A percentile compares a stretch with the other conserved stretches of the same genome.
Conservation (phyloP, 2,797 vertebrate species). For the Balearica regulorum region DNA sequence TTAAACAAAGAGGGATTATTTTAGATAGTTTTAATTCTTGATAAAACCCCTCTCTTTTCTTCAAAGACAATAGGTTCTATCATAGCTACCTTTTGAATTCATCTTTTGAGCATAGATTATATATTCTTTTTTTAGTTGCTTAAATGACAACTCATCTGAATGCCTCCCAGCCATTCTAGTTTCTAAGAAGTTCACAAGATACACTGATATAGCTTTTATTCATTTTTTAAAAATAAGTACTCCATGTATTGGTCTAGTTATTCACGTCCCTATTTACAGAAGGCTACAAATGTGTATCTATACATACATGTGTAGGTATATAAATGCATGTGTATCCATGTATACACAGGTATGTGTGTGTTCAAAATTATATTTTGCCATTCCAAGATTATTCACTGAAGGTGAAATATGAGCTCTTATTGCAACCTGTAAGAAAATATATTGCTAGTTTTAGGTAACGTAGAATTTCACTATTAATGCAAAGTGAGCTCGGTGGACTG, state of each 20-base stretch:
- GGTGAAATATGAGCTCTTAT: not conserved
- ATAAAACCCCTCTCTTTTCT: not conserved
- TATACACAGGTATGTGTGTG: not conserved
- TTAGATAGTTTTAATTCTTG: not conserved
- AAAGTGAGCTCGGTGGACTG: not conserved
- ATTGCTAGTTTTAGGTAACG: not conserved
- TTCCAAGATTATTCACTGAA: not conserved
- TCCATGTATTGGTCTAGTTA: not conserved
- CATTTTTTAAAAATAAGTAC: not conserved
- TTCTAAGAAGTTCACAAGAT: not conserved
- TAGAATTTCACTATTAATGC: not conserved
- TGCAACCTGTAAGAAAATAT: not conserved
- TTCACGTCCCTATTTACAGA: not conserved
- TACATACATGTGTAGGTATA: not conserved
- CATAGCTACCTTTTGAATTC: not conserved
- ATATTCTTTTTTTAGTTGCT: not conserved
- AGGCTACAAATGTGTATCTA: not conserved
- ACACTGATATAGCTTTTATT: not conserved
- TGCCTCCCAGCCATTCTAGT: not conserved
- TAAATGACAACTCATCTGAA: not conserved
- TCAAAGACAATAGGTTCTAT: not conserved
- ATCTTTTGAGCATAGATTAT: not conserved
- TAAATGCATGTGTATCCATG: not conserved
- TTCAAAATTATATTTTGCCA: not conserved
- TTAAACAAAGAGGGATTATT: not conserved